These are phyloP conservation scores for Mustela nigripes DNA, from an alignment of 2,113 vertebrate genomes.

Conservation along the genomic window DNA sequence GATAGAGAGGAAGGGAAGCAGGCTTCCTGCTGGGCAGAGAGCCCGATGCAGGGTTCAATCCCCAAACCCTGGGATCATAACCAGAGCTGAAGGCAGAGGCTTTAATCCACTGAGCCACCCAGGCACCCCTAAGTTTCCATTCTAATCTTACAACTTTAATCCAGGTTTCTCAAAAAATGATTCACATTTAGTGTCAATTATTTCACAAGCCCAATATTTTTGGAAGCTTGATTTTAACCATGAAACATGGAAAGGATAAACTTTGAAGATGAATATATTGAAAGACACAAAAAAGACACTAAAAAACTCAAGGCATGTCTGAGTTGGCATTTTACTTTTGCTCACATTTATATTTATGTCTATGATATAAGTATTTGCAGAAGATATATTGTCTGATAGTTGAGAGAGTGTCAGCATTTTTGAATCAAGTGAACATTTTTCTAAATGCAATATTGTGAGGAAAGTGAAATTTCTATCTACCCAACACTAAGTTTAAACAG, in stretches of 20 bases:
- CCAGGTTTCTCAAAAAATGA: constrained; percentile 33
- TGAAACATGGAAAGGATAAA: constrained; percentile 43
- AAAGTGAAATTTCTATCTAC: constrained; percentile 41
- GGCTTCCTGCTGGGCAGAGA: too few relatives aligned
- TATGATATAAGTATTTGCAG: constrained; percentile 37
- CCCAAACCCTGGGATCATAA: too few relatives aligned
- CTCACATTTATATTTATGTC: constrained; percentile 30
- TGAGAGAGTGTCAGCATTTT: constrained; percentile 52
- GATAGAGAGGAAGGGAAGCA: too few relatives aligned
- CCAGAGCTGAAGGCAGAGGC: too few relatives aligned
- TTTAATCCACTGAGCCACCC: too few relatives aligned
- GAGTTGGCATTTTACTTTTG: constrained; percentile 64
- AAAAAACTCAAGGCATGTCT: constrained; percentile 13
- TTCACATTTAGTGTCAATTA: constrained; percentile 9
- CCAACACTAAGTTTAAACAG: background rate
- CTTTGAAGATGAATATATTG: constrained; percentile 37
- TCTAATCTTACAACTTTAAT: constrained; percentile 25
- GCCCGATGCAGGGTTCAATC: too few relatives aligned
- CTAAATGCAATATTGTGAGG: background rate
- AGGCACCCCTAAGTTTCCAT: background rate
- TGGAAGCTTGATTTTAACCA: constrained; percentile 22
- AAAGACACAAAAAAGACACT: background rate
- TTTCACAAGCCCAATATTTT: constrained; percentile 65
- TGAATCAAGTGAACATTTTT: background rate
- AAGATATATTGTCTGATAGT: constrained; percentile 22